Conservation (phyloP, 2,888 invertebrate species). For the Andrena fulva region DNA sequence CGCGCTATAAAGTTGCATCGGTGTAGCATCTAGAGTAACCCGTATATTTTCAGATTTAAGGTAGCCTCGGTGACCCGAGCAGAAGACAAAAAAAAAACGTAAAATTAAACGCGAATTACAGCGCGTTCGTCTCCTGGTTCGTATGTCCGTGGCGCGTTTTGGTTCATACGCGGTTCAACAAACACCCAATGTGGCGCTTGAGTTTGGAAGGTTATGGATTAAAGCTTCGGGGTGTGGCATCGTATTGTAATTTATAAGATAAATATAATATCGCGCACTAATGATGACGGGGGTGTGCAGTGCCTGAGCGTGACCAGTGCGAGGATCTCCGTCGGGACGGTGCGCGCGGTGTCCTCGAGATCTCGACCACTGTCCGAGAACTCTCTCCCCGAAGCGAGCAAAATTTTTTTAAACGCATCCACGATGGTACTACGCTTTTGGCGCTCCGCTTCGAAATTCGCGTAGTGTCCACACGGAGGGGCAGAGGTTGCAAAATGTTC, state of each 20-base stretch:
- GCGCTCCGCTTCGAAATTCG: not conserved
- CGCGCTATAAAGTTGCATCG: slow-evolving; percentile 34
- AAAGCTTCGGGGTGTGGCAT: slow-evolving; percentile 83
- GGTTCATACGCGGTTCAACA: slow-evolving; percentile 64
- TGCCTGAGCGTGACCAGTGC: slow-evolving; percentile 34
- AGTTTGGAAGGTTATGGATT: slow-evolving; percentile 83
- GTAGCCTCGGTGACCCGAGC: slow-evolving; percentile 52
- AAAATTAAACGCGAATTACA: slow-evolving; percentile 61
- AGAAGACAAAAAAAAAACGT: slow-evolving; percentile 59
- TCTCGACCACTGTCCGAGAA: slow-evolving; percentile 39
- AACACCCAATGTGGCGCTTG: slow-evolving; percentile 78
- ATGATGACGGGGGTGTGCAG: slow-evolving; percentile 20
- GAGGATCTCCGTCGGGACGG: slow-evolving; percentile 9
- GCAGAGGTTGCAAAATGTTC: slow-evolving; percentile 33
- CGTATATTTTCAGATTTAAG: slow-evolving; percentile 51
- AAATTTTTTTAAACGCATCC: slow-evolving; percentile 39
- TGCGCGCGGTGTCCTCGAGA: slow-evolving; percentile 13
- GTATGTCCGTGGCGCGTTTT: slow-evolving; percentile 61
- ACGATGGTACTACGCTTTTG: slow-evolving; percentile 1
- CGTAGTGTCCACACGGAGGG: not conserved
- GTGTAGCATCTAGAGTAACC: slow-evolving; percentile 32
- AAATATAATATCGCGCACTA: slow-evolving; percentile 49
- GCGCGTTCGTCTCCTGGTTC: slow-evolving; percentile 59
- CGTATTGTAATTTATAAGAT: slow-evolving; percentile 76
- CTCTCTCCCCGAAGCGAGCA: not conserved